Conservation (phyloP, 2,888 invertebrate species). For the Carabus problematicus region DNA sequence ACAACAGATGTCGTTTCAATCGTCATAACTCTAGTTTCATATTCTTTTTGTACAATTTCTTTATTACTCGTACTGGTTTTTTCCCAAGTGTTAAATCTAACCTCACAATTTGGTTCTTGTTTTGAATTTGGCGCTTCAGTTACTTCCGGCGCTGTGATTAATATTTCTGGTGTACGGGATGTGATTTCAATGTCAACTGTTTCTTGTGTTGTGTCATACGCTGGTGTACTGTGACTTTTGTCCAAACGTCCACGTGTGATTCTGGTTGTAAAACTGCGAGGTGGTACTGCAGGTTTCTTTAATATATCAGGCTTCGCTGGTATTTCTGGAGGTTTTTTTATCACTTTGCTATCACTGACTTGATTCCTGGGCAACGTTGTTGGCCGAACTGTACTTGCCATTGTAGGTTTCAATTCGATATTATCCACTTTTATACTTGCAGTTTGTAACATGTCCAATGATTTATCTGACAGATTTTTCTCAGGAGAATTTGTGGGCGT, state of each 20-base stretch:
- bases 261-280: slow-evolving; percentile 49
- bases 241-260: slow-evolving; percentile 68
- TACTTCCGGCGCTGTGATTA: slow-evolving; percentile 49
- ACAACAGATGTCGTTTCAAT: slow-evolving; percentile 33
- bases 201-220: slow-evolving; percentile 67
- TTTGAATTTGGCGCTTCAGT: slow-evolving; percentile 53
- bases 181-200: slow-evolving; percentile 47
- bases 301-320: slow-evolving; percentile 52
- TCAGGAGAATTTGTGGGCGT: slow-evolving; percentile 34
- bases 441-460: slow-evolving; percentile 29
- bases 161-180: slow-evolving; percentile 32
- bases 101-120: slow-evolving; percentile 1
- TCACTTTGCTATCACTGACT: slow-evolving; percentile 50
- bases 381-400: slow-evolving; percentile 47
- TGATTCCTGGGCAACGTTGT: slow-evolving; percentile 52
- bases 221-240: slow-evolving; percentile 84
- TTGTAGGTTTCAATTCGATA: slow-evolving; percentile 35
- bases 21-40: slow-evolving; percentile 17
- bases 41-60: slow-evolving; percentile 57
- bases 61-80: slow-evolving; percentile 53
- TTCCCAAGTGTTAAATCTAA: slow-evolving; percentile 51
- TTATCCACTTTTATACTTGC: slow-evolving; percentile 22
- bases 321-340: slow-evolving; percentile 50
- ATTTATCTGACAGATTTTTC: slow-evolving; percentile 21
- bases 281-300: slow-evolving; percentile 55